phyloP scores from a whole-genome alignment of 2,113 vertebrate genomes.

The Camelus dromedarius region DNA sequence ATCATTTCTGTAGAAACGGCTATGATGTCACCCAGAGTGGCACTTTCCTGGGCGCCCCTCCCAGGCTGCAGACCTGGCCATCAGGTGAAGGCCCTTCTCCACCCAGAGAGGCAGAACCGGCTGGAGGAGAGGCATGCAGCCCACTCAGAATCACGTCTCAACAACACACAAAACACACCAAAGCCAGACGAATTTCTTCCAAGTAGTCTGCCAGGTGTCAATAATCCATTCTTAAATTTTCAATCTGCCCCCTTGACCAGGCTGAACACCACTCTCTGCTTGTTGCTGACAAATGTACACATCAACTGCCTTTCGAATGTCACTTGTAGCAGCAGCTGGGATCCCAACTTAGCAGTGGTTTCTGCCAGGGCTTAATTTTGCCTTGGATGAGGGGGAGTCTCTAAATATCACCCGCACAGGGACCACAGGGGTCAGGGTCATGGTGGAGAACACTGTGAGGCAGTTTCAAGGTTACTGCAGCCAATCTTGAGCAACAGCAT shows the following conservation, averaged over 20 bases:
- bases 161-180: background rate
- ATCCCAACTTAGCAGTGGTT: conserved; percentile 85
- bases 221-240: background rate
- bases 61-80: background rate
- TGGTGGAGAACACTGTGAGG: background rate
- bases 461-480: background rate
- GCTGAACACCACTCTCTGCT: conserved; percentile 20
- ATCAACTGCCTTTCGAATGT: conserved; percentile 77
- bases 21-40: background rate
- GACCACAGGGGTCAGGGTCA: conserved; percentile 76
- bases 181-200: background rate
- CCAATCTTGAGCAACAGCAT: accelerated
- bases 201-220: background rate
- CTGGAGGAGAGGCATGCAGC: accelerated
- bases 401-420: conserved; percentile 42
- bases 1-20: background rate
- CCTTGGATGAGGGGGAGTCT: conserved; percentile 44
- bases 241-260: background rate
- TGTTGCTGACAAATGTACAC: conserved; percentile 69
- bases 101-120: background rate
- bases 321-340: conserved; percentile 79
- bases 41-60: background rate
- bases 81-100: background rate
- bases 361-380: conserved; percentile 74
- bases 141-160: background rate